Base-by-base conservation (phyloP, 1,140 invertebrate genomes). In the Halyomorpha halys region DNA sequence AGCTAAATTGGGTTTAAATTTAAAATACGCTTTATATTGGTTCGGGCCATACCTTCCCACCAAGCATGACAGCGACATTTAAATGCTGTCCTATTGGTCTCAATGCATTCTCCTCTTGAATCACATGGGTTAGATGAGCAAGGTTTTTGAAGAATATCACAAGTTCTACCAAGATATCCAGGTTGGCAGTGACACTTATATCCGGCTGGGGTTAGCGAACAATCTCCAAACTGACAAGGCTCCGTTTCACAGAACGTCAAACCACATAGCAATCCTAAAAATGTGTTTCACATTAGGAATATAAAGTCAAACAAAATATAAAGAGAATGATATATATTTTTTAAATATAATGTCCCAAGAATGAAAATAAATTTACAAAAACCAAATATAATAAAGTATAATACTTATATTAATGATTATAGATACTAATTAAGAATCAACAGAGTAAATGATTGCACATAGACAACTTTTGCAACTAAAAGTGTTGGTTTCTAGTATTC, bases 111-210 rank as follows among this genome's bases (percentile, higher is more conserved):
- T 9, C 87, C 86, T 39, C 84, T 75, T 61, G 79, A 80, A 69
- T 84, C 83, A 73, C 86, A 90, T 2, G 87, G 87, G 65, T 82
- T 80, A 0, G 80, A 73, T 63, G 82, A 80, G 72, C 86, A 89
- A 0, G 86, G 84, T 49, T 79, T 79, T n/a, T 81, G 75, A 64
- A 80, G 78, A 66, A 82, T 76, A 23, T 83, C 80, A 71, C 87
- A 89, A 15, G 78, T 78, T n/a, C 73, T 65, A 6, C 84, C 84
- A n/a, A 75, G 76, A 72, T 82, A 88, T 9, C 84, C 84, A 13
- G 77, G 70, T 60, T 82, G 77, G 73, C 85, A 86, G 30, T 77
- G 74, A 70, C 84, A 86, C 16, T 72, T 70, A 68, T 77, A 83
- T 30, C 77, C 77, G 0, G 73, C 56, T 1, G 44, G 49, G 1